Evolutionary conservation across 2,113 vertebrate species (phyloP).

Genomic region (Hydrochoerus hydrochaeris): DNA sequence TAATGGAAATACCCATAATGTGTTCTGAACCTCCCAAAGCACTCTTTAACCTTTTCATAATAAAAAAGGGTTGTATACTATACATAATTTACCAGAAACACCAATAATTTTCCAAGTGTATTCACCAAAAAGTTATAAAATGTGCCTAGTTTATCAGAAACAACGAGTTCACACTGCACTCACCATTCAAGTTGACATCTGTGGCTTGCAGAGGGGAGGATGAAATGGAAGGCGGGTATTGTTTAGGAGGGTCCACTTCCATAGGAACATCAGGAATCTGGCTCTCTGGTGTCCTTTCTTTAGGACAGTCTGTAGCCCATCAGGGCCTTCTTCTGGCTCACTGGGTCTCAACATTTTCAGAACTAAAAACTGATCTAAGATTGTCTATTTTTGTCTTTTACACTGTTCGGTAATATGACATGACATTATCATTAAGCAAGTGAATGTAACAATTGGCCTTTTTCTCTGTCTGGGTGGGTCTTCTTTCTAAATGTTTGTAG

Average conservation of each 20-base stretch:
- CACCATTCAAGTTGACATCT: neutral
- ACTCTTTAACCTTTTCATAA: neutral
- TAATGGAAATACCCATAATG: neutral
- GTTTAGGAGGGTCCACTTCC: neutral
- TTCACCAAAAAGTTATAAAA: neutral
- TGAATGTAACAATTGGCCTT: neutral
- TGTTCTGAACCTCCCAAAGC: neutral
- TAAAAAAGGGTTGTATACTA: neutral
- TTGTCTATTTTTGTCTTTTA: neutral
- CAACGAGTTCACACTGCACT: neutral
- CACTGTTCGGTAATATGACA: neutral
- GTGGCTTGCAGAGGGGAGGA: neutral
- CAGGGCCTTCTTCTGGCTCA: neutral
- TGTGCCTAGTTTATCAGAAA: neutral
- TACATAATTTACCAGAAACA: neutral
- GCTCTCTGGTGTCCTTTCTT: neutral
- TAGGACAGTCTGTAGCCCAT: neutral
- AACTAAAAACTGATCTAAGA: neutral
- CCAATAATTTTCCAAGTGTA: neutral
- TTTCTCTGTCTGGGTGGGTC: neutral
- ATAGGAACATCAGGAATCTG: neutral
- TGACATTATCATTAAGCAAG: neutral
- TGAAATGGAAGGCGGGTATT: neutral
- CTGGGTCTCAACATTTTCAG: neutral
- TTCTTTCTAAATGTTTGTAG: neutral